Conservation (phyloP, 2,888 invertebrate species). For the Drosophila barbarae region DNA sequence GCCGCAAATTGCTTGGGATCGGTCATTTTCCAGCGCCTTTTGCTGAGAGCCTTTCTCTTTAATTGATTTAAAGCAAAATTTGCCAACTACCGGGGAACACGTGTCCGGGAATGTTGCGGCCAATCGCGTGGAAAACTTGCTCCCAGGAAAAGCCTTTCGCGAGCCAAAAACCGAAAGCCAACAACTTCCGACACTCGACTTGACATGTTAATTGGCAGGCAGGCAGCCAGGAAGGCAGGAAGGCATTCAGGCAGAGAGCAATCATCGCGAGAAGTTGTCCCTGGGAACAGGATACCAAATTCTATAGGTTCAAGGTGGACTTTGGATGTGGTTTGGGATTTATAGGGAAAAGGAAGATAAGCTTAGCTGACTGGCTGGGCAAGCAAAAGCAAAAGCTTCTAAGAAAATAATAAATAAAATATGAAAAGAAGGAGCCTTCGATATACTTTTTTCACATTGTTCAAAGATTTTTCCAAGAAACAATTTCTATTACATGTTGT, state of each 20-base stretch:
- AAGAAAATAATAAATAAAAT: not conserved
- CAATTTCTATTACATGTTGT: not conserved
- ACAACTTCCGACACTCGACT: slow-evolving; percentile 64
- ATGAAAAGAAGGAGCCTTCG: not conserved
- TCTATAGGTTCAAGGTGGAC: not conserved
- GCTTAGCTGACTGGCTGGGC: no score
- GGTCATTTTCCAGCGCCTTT: slow-evolving; percentile 16
- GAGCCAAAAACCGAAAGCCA: slow-evolving; percentile 55
- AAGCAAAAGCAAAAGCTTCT: no score
- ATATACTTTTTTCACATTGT: not conserved
- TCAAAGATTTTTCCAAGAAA: not conserved
- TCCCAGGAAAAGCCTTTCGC: slow-evolving; percentile 51
- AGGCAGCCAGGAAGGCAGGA: slow-evolving; percentile 37
- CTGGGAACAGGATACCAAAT: not conserved
- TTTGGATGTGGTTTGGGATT: not conserved
- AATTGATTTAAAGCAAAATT: slow-evolving; percentile 59
- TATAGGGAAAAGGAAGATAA: not conserved
- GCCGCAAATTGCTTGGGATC: slow-evolving; percentile 41
- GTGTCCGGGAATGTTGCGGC: slow-evolving; percentile 43
- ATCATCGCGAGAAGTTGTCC: slow-evolving; percentile 15
- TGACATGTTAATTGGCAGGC: slow-evolving; percentile 69
- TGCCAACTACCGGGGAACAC: slow-evolving; percentile 25
- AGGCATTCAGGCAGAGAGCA: slow-evolving; percentile 15
- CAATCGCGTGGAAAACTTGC: slow-evolving; percentile 58
- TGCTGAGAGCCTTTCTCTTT: slow-evolving; percentile 20